phyloP scores from a whole-genome alignment of 2,888 invertebrate genomes.

The Leptopilina myrica region DNA sequence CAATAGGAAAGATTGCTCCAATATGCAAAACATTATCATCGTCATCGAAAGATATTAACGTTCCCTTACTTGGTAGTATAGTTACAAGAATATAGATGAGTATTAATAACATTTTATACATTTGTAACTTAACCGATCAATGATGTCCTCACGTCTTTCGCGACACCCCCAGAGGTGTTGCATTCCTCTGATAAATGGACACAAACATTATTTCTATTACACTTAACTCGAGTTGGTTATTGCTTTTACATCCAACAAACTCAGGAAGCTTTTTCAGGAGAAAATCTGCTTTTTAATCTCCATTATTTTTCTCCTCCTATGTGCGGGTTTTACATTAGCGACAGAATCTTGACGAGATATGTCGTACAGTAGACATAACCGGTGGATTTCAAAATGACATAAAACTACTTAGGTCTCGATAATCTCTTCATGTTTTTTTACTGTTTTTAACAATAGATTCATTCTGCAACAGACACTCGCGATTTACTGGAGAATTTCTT shows the following conservation, averaged over 20 bases:
- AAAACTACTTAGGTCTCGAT: neutral
- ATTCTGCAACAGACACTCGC: slow-evolving; percentile 16
- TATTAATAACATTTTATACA: slow-evolving; percentile 54
- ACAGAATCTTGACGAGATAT: slow-evolving; percentile 6
- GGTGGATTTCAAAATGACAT: slow-evolving; percentile 2
- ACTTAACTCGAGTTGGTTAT: neutral
- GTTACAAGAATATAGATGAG: slow-evolving; percentile 53
- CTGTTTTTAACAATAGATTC: neutral
- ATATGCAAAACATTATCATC: slow-evolving; percentile 91
- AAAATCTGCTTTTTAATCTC: slow-evolving; percentile 24
- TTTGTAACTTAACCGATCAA: slow-evolving; percentile 35
- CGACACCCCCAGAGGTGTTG: neutral
- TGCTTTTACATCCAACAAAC: neutral
- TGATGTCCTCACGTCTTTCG: slow-evolving; percentile 22
- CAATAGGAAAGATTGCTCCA: slow-evolving; percentile 99
- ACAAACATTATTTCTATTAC: slow-evolving; percentile 13
- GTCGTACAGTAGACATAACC: neutral
- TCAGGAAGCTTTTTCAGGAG: neutral
- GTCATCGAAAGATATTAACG: slow-evolving; percentile 68
- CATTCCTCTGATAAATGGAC: slow-evolving; percentile 9
- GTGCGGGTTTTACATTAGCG: neutral
- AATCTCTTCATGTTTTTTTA: neutral
- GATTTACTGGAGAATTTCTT: neutral
- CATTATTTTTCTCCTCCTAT: slow-evolving; percentile 43
- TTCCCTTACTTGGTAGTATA: slow-evolving; percentile 59